Conservation (phyloP, 2,113 vertebrate genomes). For the Orycteropus afer region DNA sequence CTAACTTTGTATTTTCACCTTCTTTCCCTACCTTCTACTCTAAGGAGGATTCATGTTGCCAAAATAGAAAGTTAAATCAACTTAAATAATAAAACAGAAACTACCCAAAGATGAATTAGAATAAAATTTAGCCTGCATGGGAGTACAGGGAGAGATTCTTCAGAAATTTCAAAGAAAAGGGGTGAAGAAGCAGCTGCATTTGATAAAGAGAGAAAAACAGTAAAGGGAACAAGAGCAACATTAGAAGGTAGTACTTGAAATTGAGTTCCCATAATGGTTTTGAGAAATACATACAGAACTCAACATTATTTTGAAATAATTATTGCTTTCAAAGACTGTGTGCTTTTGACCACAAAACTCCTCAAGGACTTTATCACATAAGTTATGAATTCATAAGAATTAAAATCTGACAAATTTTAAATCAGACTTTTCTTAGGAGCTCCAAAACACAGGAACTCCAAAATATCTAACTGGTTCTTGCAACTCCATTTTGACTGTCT, state of each 20-base stretch:
- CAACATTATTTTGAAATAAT: conserved; percentile 15
- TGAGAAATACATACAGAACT: neutral
- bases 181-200: neutral
- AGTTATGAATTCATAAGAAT: conserved; percentile 18
- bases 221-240: neutral
- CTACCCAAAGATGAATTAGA: neutral
- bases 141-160: neutral
- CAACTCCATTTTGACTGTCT: neutral
- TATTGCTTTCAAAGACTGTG: neutral
- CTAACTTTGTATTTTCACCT: neutral
- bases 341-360: neutral
- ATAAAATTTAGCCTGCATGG: neutral
- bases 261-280: neutral
- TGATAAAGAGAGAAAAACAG: neutral
- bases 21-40: neutral
- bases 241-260: neutral
- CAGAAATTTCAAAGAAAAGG: neutral
- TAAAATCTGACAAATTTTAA: conserved; percentile 7
- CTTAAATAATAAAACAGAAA: neutral
- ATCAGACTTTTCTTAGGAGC: neutral
- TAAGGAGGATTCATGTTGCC: neutral
- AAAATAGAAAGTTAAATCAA: neutral
- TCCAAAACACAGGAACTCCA: neutral
- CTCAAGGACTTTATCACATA: neutral
- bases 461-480: neutral